Conservation (phyloP, 2,113 vertebrate genomes). For the Ondatra zibethicus region DNA sequence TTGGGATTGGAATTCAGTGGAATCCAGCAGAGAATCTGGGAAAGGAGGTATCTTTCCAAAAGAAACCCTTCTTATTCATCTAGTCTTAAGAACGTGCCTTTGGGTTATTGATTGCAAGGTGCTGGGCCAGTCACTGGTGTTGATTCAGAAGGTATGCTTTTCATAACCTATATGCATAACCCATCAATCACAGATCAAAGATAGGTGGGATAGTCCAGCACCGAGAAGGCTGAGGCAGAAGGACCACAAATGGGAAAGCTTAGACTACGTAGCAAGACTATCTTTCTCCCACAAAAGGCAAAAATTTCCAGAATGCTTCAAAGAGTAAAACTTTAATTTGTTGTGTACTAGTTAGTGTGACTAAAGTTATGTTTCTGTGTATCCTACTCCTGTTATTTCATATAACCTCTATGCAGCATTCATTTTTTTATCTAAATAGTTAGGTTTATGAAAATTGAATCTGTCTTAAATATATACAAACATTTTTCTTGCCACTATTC, state of each 20-base stretch:
- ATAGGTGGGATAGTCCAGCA: not conserved
- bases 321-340: not conserved
- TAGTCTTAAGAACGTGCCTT: not conserved
- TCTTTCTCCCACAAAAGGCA: not conserved
- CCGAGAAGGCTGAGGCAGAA: not conserved
- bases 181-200: not conserved
- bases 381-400: not conserved
- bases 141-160: not conserved
- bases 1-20: conserved; percentile 27
- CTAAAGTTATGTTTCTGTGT: too few species aligned
- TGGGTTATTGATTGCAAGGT: not conserved
- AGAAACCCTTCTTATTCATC: not conserved
- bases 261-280: not conserved
- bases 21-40: not conserved
- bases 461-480: not conserved
- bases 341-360: not conserved
- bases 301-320: not conserved
- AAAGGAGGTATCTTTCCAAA: conserved; percentile 14
- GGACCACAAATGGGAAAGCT: not conserved
- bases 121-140: not conserved
- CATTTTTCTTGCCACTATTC: not conserved
- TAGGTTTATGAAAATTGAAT: not conserved
- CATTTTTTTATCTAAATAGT: not conserved
- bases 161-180: not conserved
- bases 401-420: not conserved